These are phyloP conservation scores for Brachionus angularis DNA, from an alignment of 1,140 invertebrate species.

Conservation along the genomic window DNA sequence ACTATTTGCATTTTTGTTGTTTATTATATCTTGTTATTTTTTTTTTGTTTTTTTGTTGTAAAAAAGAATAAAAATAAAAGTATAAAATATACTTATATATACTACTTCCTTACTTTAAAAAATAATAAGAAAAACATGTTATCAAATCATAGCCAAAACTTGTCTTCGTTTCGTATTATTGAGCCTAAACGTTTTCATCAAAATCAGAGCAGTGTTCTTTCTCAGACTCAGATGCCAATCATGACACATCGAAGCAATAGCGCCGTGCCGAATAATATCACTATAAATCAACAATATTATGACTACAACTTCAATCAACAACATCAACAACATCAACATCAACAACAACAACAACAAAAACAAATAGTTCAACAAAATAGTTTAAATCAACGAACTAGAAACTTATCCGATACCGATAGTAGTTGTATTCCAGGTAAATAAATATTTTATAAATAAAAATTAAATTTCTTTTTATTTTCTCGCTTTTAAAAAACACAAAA, in stretches of 20 bases:
- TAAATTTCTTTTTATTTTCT: no score
- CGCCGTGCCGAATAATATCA: background rate
- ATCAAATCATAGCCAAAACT: slow-evolving; percentile 6
- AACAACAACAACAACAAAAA: background rate
- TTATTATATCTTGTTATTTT: no score
- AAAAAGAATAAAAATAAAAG: no score
- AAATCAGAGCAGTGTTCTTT: slow-evolving; percentile 24
- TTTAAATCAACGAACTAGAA: background rate
- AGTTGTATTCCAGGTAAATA: slow-evolving; percentile 33
- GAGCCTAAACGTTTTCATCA: slow-evolving; percentile 33
- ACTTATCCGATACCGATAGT: slow-evolving; percentile 42
- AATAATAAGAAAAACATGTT: background rate
- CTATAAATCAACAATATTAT: background rate
- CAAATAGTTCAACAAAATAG: background rate
- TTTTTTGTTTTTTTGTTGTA: no score
- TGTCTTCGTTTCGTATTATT: slow-evolving; percentile 26
- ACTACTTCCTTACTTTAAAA: no score
- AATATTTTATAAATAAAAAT: background rate
- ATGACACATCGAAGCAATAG: background rate
- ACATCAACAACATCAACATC: background rate
- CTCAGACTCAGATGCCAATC: slow-evolving; percentile 17
- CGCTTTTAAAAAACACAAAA: no score
- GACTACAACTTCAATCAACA: background rate
- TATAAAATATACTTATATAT: no score
- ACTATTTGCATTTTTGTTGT: no score